Evolutionary conservation across 2,113 vertebrate species (phyloP), one percentile per base, ranked within the genome.

Genomic region (Astur gentilis): DNA sequence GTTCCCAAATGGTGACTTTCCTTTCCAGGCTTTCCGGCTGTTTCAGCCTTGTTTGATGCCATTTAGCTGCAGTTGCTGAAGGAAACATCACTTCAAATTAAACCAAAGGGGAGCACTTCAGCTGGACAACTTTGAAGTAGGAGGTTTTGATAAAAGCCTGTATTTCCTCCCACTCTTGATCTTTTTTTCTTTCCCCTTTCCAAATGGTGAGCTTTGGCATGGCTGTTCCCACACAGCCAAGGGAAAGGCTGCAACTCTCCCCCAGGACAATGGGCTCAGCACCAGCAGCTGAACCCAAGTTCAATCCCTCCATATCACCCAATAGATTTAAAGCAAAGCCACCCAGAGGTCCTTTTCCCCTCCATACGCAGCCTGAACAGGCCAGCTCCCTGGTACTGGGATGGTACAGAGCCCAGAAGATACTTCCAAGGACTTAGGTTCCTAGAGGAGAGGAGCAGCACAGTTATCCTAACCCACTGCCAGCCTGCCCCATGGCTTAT

Each of bases 51-150:
- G 5, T 93, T 89, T 93, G 86, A 95, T 93, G 90, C 83, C 36
- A 32, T 91, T 97, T 96, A 97, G 78, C 97, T 86, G 90, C 83
- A 89, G 85, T 42, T 88, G 90, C 92, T 96, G 94, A 97, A 97
- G 96, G 96, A 97, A 97, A 95, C 96, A 97, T 97, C 95, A 96
- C 71, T 97, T 97, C 90, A 97, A 96, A 93, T 97, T 97, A 95
- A 97, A 75, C 82, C 95, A 95, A 92, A 93, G 38, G 97, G 97
- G 93, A 97, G 71, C 95, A 90, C 88, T 97, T 97, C 72, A 90
- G 64, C 88, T 70, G 90, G 90, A 97, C 92, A 96, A 92, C 96
- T 96, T 97, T 97, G 95, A 97, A 96, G 95, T 93, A 78, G 90
- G 82, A 96, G 90, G 60, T 71, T 96, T 96, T 96, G 93, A 97